Evolutionary conservation across 2,113 vertebrate genomes (phyloP).

Genomic region (Bos javanicus): DNA sequence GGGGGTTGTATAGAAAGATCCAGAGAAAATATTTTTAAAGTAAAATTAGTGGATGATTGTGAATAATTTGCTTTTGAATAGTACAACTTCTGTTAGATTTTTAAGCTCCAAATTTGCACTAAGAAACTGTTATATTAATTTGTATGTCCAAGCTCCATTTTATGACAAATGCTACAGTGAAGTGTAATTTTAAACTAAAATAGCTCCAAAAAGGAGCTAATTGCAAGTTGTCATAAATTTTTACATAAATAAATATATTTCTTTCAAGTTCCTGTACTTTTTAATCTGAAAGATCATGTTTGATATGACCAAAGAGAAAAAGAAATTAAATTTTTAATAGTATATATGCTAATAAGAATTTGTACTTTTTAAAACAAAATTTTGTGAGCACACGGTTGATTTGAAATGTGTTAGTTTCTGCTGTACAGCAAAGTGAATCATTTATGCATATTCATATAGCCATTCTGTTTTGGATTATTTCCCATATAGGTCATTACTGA

Average conservation of each 20-base stretch:
- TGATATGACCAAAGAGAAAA: not conserved
- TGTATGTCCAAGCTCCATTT: not conserved
- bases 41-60: not conserved
- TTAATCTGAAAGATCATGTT: not conserved
- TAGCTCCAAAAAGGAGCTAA: not conserved
- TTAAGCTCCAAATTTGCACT: not conserved
- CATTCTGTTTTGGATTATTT: not conserved
- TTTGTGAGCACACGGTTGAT: not conserved
- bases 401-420: not conserved
- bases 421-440: not conserved
- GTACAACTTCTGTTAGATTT: not conserved
- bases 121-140: not conserved
- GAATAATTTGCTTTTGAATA: not conserved
- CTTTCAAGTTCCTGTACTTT: not conserved
- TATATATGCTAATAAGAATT: not conserved
- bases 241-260: not conserved
- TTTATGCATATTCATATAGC: not conserved
- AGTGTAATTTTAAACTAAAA: not conserved
- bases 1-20: not conserved
- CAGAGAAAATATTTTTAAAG: not conserved
- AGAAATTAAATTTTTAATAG: not conserved
- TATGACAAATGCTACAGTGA: not conserved
- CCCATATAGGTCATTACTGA: not conserved
- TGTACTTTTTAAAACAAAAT: not conserved
- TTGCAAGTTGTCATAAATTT: not conserved